Conservation (phyloP, 2,113 vertebrate genomes). For the Rhineura floridana region DNA sequence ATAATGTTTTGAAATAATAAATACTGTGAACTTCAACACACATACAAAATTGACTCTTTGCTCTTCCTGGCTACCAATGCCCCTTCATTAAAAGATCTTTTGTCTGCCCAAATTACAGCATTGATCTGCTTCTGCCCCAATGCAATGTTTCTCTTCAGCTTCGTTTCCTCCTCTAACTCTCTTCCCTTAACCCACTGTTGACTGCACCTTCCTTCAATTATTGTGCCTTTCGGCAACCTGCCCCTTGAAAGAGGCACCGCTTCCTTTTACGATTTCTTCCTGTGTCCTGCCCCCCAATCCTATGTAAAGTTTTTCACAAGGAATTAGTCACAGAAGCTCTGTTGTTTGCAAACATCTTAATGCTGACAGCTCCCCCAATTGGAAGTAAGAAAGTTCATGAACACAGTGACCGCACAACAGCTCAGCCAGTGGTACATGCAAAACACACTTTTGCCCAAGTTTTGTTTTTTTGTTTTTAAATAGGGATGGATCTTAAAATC, state of each 20-base stretch:
- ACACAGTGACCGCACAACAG: background rate
- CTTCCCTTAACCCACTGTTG: background rate
- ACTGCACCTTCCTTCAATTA: background rate
- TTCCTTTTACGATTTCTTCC: too few species aligned
- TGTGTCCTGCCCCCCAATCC: background rate
- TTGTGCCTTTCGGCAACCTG: background rate
- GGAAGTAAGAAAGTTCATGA: background rate
- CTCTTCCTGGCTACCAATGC: background rate
- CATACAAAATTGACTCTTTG: too few species aligned
- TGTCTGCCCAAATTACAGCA: too few species aligned
- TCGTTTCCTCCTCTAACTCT: background rate
- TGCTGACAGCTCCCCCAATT: background rate
- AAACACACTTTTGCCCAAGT: too few species aligned
- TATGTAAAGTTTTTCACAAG: background rate
- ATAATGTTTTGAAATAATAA: background rate
- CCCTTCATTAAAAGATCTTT: background rate
- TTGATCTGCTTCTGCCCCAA: background rate
- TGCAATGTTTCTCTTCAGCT: too few species aligned
- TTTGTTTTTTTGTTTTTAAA: too few species aligned
- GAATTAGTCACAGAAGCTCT: background rate
- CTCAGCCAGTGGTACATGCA: background rate
- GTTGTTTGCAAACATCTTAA: background rate
- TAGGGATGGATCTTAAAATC: background rate
- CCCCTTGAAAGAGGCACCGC: background rate
- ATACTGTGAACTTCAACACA: background rate